These are phyloP conservation scores for Bellardia pandia DNA, from an alignment of 2,888 invertebrate genomes.

Conservation along the genomic window DNA sequence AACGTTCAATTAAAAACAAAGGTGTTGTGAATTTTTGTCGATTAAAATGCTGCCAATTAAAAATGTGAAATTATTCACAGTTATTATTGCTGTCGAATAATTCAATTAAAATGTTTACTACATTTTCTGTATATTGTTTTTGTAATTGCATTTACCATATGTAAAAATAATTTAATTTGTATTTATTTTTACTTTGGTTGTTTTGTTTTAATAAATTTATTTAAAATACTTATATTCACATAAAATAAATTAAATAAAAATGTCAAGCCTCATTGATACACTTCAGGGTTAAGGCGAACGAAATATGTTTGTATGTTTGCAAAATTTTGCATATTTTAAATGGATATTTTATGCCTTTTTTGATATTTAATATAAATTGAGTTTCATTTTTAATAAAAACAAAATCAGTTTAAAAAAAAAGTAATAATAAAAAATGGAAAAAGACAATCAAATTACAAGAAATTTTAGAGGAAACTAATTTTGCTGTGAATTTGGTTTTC, in stretches of 20 bases:
- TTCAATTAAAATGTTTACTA: constrained; percentile 40
- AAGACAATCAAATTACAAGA: too few relatives aligned
- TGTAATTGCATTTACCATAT: constrained; percentile 50
- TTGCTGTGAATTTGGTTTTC: too few relatives aligned
- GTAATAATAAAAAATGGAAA: too few relatives aligned
- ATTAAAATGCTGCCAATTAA: constrained; percentile 43
- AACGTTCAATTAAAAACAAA: constrained; percentile 14
- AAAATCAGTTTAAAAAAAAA: too few relatives aligned
- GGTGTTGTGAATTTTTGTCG: constrained; percentile 17
- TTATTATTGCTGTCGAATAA: constrained; percentile 13
- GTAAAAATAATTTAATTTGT: not conserved
- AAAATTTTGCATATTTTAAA: constrained; percentile 19
- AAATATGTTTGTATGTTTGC: not conserved
- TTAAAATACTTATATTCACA: constrained; percentile 16
- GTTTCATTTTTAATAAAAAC: not conserved
- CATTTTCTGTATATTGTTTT: not conserved
- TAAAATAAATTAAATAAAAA: constrained; percentile 53
- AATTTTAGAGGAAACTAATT: too few relatives aligned
- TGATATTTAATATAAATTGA: not conserved
- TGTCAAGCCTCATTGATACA: constrained; percentile 68
- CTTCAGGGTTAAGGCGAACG: constrained; percentile 70
- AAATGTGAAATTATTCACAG: constrained; percentile 23
- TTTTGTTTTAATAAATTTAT: constrained; percentile 3
- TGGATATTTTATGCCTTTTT: not conserved
- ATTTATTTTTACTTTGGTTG: not conserved